Evolutionary conservation across 2,888 invertebrate genomes (phyloP), one percentile per base, ranked within the genome.

Genomic region (Teinopalpus imperialis): DNA sequence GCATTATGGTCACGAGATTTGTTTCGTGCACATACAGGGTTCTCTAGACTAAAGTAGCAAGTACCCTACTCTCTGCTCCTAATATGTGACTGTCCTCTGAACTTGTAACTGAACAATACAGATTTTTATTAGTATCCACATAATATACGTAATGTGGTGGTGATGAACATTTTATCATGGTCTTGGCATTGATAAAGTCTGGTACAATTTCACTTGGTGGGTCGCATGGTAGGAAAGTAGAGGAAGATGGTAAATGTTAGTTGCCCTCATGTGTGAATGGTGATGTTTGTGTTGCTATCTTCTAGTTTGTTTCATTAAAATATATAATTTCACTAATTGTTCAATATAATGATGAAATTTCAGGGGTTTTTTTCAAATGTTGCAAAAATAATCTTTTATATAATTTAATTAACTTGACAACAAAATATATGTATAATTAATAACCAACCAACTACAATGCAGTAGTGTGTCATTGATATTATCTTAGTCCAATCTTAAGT

Each of bases 1-100:
- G 59, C 72, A 63, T 73, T 85, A 80, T 85, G 83, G 56, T 68
- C 72, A 70, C 64, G 74, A 80, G 66, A 66, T 43, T 7, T 6
- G 7, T 56, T 72, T 86, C 71, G 71, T 77, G 69, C 63, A 60
- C 81, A 80, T 86, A 80, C 60, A 54, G 72, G 63, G 68, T 85
- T 85, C 87, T 87, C 85, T 79, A 77, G 80, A 82, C 82, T 79
- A 72, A 72, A 72, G 69, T 81, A 78, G 69, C 69, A 67, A 69
- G 65, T 75, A 72, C 73, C 79, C 81, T 77, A 66, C 69, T 63
- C 74, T 66, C 49, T 51, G 67, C 72, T 76, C 69, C 80, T 78
- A 64, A 53, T 63, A 74, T 81, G 80, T 69, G 62, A 57, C 53
- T 56, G 58, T 71, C 73, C 70, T 66, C 53, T 78, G 60, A 59